Base-by-base conservation (phyloP, 2,797 vertebrate genomes). In the Onychomys leucogaster region DNA sequence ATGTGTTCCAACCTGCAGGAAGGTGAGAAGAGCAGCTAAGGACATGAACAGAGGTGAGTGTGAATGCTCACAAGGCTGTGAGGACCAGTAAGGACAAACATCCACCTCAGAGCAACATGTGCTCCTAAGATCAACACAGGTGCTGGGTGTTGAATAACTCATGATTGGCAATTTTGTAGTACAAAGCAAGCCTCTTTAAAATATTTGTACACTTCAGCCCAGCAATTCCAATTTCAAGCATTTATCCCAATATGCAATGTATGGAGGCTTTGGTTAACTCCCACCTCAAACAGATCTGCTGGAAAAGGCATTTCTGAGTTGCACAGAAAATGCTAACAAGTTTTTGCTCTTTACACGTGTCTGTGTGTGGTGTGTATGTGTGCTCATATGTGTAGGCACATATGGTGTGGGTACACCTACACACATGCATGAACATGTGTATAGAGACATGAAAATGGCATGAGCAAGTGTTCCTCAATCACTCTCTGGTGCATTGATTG, bases 111-210 rank as follows among this genome's bases (percentile, higher is more conserved):
- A 49, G 59, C 67, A 46, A 41, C 46, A 78, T 95, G 21, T 23
- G 8, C 23, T 71, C 5, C 46, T 75, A 86, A 73, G 11, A 59
- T 32, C 17, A 88, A 37, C 37, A 14, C 29, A 78, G 49, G 71
- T 52, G 4, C 71, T 90, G 83, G 90, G 90, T 37, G 57, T 75
- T 84, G 69, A 52, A 34, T 94, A 90, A 90, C 83, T 91, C 82
- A 78, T 88, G 76, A 92, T 88, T 76, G 21, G 5, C 71, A 61
- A 32, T 69, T 93, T 81, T 43, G 12, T 32, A 57, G 7, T 52
- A 41, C 5, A 37, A 65, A 81, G 76, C 25, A 92, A 94, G 92
- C 93, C 67, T 78, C 82, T 80, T 80, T 96, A 88, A 96, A 92
- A 92, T 94, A 84, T 71, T 46, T 90, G 84, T 78, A 16, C 55